Base-by-base conservation (phyloP, 2,797 vertebrate species). In the Labeo calbasu region DNA sequence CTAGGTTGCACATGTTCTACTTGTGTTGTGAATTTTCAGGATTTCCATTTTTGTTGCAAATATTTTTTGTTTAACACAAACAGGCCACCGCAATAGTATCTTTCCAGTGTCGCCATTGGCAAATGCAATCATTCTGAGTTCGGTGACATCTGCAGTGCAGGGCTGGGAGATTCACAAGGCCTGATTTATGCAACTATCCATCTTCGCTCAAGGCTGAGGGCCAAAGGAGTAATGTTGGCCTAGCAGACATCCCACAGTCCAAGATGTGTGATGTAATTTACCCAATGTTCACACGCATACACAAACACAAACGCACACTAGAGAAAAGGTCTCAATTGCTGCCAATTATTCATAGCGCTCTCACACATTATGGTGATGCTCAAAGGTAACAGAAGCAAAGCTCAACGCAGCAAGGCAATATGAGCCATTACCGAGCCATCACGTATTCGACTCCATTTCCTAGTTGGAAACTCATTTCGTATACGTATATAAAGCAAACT, bases 131-230 rank as follows among this genome's bases (percentile, higher is more conserved):
- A 71, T 61, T 77, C 73, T 32, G 40, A 86, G 81, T 53, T 77
- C 50, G 53, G 84, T 87, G 88, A 85, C 82, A 90, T 86, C 90
- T 86, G 88, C 87, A 90, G 85, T 81, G 43, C 65, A 77, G 77
- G 77, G 83, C 83, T 83, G 84, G 32, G 84, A 65, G 87, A 86
- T 87, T 85, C 88, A 82, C 84, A 82, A 46, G 48, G 79, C 79
- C 79, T 92, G 90, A 92, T 91, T 89, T 89, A 91, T 90, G 84
- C 81, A 88, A 87, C 78, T 81, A 91, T 93, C 87, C 80, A 83
- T 93, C 90, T 90, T 90, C 84, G 86, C 88, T 89, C 86, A 89
- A 91, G 89, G 88, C 89, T 87, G 86, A 82, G 84, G 69, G 83
- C 85, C 85, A 88, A 84, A 82, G 84, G 70, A 85, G 69, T 87